Conservation (phyloP, 2,888 invertebrate genomes). For the Leptinotarsa rubiginosa region DNA sequence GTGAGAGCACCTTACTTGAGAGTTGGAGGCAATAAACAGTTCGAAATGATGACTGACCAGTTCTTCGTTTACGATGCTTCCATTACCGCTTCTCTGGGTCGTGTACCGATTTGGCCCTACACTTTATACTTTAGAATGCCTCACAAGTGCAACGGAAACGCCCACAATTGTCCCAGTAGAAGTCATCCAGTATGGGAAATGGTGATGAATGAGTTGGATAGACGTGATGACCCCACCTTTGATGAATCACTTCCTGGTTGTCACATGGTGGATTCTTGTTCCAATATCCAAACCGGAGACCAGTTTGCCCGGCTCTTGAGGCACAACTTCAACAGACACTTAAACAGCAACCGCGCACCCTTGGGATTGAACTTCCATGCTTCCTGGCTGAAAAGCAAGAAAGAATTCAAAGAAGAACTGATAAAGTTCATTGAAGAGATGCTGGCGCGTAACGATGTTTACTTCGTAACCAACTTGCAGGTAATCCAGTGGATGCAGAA, state of each 20-base stretch:
- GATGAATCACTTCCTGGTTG: constrained; percentile 94
- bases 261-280: constrained; percentile 94
- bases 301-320: constrained; percentile 90
- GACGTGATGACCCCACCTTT: constrained; percentile 92
- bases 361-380: constrained; percentile 94
- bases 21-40: constrained; percentile 94
- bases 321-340: constrained; percentile 95
- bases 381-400: constrained; percentile 94
- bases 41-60: constrained; percentile 97
- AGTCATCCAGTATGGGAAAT: constrained; percentile 97
- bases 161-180: constrained; percentile 90
- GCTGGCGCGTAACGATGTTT: constrained; percentile 88
- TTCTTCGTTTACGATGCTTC: constrained; percentile 95
- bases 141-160: constrained; percentile 94
- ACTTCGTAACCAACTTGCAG: constrained; percentile 89
- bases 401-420: constrained; percentile 90
- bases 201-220: constrained; percentile 95
- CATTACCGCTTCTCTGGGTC: constrained; percentile 88
- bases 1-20: constrained; percentile 89
- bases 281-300: constrained; percentile 90
- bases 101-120: constrained; percentile 97
- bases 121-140: constrained; percentile 97
- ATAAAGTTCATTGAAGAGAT: constrained; percentile 95
- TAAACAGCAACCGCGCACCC: constrained; percentile 92
- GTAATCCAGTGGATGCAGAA: constrained; percentile 98